A percentile compares a stretch with the other conserved stretches of the same genome.
Conservation (phyloP, 2,113 vertebrate genomes). For the Nibea coibor region DNA sequence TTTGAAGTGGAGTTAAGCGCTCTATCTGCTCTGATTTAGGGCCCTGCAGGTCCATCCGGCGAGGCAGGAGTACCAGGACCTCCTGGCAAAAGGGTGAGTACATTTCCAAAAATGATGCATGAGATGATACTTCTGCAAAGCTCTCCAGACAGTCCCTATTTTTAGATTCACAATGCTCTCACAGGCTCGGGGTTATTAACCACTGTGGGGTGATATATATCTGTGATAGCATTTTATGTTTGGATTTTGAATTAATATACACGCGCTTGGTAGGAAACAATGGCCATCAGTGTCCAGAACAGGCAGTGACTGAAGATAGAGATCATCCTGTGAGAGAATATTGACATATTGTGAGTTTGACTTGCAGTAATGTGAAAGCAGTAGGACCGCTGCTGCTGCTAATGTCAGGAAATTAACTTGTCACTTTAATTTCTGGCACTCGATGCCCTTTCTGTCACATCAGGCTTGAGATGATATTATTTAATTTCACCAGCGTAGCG, state of each 20-base stretch:
- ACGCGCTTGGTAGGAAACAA: slow-evolving; percentile 7
- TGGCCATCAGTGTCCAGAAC: slow-evolving; percentile 11
- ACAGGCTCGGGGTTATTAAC: slow-evolving; percentile 1
- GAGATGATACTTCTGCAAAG: slow-evolving; percentile 21
- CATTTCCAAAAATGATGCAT: slow-evolving; percentile 45
- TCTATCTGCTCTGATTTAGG: slow-evolving; percentile 81
- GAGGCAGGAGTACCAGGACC: slow-evolving; percentile 97
- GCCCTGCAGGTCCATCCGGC: slow-evolving; percentile 96
- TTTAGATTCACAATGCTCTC: slow-evolving; percentile 23
- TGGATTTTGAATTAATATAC: slow-evolving; percentile 16
- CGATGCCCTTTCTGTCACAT: slow-evolving; percentile 31
- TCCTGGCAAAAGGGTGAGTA: slow-evolving; percentile 95
- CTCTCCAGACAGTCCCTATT: slow-evolving; percentile 10
- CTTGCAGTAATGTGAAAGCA: slow-evolving; percentile 58
- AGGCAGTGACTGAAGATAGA: slow-evolving; percentile 24
- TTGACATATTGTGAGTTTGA: slow-evolving; percentile 58
- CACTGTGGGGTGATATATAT: slow-evolving; percentile 15
- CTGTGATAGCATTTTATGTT: slow-evolving; percentile 15
- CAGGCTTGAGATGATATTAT: slow-evolving; percentile 49
- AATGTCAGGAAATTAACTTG: slow-evolving; percentile 69
- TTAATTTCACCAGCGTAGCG: slow-evolving; percentile 28
- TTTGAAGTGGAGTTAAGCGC: slow-evolving; percentile 31
- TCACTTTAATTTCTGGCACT: slow-evolving; percentile 53
- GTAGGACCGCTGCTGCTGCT: slow-evolving; percentile 35
- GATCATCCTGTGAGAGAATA: slow-evolving; percentile 65